Base-by-base conservation (phyloP, 2,888 invertebrate genomes). In the Thumatha senex region DNA sequence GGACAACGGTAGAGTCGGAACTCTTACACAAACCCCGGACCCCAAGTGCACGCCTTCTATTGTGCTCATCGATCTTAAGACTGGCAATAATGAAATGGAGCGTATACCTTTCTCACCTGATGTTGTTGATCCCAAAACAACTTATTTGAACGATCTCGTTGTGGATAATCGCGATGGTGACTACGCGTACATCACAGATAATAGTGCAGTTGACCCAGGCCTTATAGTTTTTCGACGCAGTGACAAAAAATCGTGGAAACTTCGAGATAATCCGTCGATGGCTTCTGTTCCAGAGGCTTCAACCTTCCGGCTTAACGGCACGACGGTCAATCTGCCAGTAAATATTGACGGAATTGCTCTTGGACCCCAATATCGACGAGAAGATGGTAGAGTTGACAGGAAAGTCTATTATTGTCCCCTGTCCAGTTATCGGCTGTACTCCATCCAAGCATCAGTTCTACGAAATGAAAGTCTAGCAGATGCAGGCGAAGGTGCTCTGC, bases 101-200 rank as follows among this genome's bases (percentile, higher is more conserved):
- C 92, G 92, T n/a, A 94, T 94, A 67, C 87, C 87, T 10, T 94
- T 96, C 67, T 94, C 95, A 0, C 71, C 89, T 7, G 89, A 93
- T 18, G 93, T 95, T 8, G 93, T 94, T 0, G 89, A 92, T 15
- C 82, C 84, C 0, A 92, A 92, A 36, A 92, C 90, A 0, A 94
- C 93, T 35, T 94, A 94, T 64, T 80, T 96, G 41, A 95, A 95
- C 72, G 96, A 96, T 74, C 89, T 96, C 41, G 96, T 95, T 0
- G 85, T 96, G 18, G 96, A 96, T 71, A 93, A 94, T 74, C 92
- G 94, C 33, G 93, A 94, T 72, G 93, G 94, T 49, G 94, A 94
- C 67, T 94, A 92, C 72, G 95, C 95, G 0, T 96, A 95, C 71
- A 95, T 96, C 34, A 94, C 95, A 0, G 96, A 96, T 79, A 94